Percentiles rank a stretch among this genome's conserved stretches.
phyloP scores from a whole-genome alignment of 2,113 vertebrate species.

The Mormoops blainvillei region DNA sequence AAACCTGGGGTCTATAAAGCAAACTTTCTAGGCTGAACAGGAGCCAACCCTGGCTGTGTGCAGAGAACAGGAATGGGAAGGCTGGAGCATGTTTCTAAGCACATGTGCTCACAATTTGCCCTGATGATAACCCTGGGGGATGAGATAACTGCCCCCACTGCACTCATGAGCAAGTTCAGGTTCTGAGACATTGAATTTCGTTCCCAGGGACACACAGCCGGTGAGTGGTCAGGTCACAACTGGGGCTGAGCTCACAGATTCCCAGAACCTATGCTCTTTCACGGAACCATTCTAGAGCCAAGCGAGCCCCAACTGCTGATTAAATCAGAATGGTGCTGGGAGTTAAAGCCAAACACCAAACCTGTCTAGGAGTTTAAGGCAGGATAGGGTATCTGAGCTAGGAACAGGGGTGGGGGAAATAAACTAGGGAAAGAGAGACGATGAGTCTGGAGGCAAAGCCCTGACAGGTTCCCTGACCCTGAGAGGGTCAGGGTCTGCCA shows the following conservation, averaged over 20 bases:
- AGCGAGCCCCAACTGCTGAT: rapidly evolving
- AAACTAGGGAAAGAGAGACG: neutral
- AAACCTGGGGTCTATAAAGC: rapidly evolving
- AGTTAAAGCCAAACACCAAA: neutral
- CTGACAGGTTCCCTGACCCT: too few species aligned
- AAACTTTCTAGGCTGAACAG: neutral
- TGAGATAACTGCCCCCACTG: rapidly evolving
- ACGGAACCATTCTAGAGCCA: rapidly evolving
- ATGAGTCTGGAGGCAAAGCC: neutral
- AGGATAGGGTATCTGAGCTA: neutral
- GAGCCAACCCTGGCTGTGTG: neutral
- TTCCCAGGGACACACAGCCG: neutral
- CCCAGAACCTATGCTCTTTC: neutral
- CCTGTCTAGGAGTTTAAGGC: neutral
- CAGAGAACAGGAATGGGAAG: rapidly evolving
- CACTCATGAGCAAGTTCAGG: neutral
- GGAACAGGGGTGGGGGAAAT: too few species aligned
- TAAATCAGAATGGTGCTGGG: rapidly evolving
- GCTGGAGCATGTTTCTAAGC: neutral
- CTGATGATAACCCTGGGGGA: too few species aligned
- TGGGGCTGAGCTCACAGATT: rapidly evolving
- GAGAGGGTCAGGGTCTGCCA: neutral
- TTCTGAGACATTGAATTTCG: rapidly evolving
- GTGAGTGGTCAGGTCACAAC: neutral
- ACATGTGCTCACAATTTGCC: neutral